Evolutionary conservation across 2,888 invertebrate genomes (phyloP).

Genomic region (Scaptomyza flava): DNA sequence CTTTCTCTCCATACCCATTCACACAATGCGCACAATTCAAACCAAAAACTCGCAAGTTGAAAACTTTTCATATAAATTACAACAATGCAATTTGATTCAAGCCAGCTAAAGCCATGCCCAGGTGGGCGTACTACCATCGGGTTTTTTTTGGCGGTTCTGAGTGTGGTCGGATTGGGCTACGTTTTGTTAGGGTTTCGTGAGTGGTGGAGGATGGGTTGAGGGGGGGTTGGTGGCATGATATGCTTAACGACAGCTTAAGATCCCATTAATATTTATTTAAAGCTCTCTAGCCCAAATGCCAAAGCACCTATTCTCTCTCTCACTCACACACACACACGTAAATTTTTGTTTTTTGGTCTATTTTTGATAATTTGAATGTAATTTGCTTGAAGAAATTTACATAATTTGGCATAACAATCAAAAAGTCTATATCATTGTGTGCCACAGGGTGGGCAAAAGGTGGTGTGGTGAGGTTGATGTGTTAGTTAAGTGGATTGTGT

Average conservation of each 20-base stretch:
- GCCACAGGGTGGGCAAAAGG: neutral
- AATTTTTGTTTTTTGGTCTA: conserved; percentile 10
- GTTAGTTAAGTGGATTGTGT: neutral
- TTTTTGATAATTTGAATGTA: conserved; percentile 71
- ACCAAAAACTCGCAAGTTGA: conserved; percentile 35
- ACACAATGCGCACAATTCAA: conserved; percentile 14
- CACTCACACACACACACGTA: neutral
- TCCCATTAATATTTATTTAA: conserved; percentile 70
- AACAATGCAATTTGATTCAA: conserved; percentile 60
- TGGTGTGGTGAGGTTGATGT: neutral
- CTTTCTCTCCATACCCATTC: conserved; percentile 17
- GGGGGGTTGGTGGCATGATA: neutral
- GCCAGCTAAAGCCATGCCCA: conserved; percentile 36
- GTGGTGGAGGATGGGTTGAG: too few species aligned
- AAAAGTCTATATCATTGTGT: conserved; percentile 42
- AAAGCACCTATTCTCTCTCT: conserved; percentile 15
- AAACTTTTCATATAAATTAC: conserved; percentile 77
- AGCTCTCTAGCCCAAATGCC: conserved; percentile 43
- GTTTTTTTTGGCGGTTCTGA: neutral
- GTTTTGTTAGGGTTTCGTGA: neutral
- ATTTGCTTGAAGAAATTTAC: conserved; percentile 71
- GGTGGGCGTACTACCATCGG: conserved; percentile 22
- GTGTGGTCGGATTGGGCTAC: neutral
- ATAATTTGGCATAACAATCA: conserved; percentile 74
- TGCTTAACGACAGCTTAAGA: conserved; percentile 36